These are phyloP conservation scores for Drosophila borealis DNA, from an alignment of 2,888 invertebrate species.

Conservation along the genomic window DNA sequence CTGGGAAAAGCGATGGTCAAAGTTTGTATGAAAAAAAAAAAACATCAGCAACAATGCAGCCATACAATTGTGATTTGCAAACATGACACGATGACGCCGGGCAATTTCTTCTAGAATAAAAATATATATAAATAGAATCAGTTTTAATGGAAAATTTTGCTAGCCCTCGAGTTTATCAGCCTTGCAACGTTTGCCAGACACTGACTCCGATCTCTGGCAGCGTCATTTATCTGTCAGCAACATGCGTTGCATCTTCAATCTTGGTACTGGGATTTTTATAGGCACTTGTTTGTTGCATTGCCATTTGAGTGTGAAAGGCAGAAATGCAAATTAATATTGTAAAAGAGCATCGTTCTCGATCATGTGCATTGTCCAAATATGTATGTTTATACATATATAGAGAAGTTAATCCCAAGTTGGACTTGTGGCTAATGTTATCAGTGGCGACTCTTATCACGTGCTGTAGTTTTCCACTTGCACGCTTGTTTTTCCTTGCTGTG, in stretches of 20 bases:
- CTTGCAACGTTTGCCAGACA: conserved; percentile 32
- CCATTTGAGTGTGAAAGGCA: conserved; percentile 47
- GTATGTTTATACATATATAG: conserved; percentile 8
- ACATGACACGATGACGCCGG: too few species aligned
- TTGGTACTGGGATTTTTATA: conserved; percentile 17
- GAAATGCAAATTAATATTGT: conserved; percentile 20
- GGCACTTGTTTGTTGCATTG: conserved; percentile 54
- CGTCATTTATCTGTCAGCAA: background rate
- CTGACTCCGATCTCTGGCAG: conserved; percentile 6
- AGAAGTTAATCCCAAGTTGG: conserved; percentile 13
- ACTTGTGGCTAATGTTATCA: conserved; percentile 46
- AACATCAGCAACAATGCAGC: too few species aligned
- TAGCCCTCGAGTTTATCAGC: conserved; percentile 39
- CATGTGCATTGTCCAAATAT: conserved; percentile 29
- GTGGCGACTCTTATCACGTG: conserved; percentile 68
- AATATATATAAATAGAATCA: too few species aligned
- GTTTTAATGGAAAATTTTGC: conserved; percentile 1
- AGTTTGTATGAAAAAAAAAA: too few species aligned
- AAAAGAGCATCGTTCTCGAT: conserved; percentile 5
- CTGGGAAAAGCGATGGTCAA: too few species aligned
- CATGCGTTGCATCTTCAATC: conserved; percentile 15
- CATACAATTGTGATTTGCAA: too few species aligned
- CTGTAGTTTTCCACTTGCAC: conserved; percentile 71
- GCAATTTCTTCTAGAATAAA: too few species aligned
- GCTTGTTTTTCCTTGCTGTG: conserved; percentile 48